Evolutionary conservation across 2,888 invertebrate genomes (phyloP), one percentile per base, ranked within the genome.

Genomic region (Lamellibrachia satsuma): DNA sequence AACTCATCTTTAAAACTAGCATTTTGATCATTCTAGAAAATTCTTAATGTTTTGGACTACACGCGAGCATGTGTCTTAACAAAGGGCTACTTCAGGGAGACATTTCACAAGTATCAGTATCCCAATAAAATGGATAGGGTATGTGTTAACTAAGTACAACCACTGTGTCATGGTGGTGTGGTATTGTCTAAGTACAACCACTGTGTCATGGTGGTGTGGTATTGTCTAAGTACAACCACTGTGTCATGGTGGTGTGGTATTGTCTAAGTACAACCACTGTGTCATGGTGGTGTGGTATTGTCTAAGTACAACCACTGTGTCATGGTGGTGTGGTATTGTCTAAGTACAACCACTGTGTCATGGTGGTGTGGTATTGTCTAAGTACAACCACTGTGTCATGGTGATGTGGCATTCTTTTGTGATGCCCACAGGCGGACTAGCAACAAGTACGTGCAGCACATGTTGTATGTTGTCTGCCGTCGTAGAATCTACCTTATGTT

Each of bases 381-480:
- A 39, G 39, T 39, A n/a, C n/a, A 75, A n/a, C 75, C 22, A 75
- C 75, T 75, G 75, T 75, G n/a, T 75, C 11, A 22, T 75, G 75
- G 75, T 75, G 75, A 8, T 39, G 39, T 75, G 22, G 75, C 22
- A n/a, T 75, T 75, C 75, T 75, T 75, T 75, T 75, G 75, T 75
- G 75, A 22, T 75, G 75, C 75, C 3, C 75, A 3, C 75, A 75
- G 75, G 75, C 6, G 75, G 75, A 75, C n/a, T 75, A 75, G 15
- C 75, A 75, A 75, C 75, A 75, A 75, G 75, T 75, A 75, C 2
- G 75, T 75, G 75, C 75, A 75, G 75, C 75, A 75, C 75, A 22
- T 75, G 75, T 75, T 75, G 75, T 75, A 75, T 75, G 75, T 75
- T 75, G 75, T 75, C 75, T 75, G 75, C 75, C 75, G 75, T 75